Conservation (phyloP, 2,797 vertebrate genomes). For the Liasis olivaceus region DNA sequence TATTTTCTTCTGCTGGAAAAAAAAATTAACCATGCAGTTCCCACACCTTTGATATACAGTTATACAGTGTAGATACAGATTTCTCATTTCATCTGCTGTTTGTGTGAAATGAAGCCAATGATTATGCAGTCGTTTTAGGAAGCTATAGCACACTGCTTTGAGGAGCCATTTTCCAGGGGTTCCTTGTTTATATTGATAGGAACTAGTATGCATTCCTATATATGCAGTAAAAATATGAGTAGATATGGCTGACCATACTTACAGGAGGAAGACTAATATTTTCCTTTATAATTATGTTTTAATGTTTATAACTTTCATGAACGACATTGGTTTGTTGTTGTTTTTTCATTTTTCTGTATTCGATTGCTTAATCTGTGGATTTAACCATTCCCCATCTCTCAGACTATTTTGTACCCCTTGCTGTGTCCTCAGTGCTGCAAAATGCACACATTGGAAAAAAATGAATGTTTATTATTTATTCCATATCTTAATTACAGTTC, state of each 20-base stretch:
- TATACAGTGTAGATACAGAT: neutral
- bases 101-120: neutral
- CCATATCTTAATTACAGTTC: constrained; percentile 34
- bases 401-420: neutral
- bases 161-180: neutral
- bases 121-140: neutral
- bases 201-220: neutral
- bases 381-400: neutral
- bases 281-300: neutral
- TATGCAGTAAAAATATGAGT: neutral
- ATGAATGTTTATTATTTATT: neutral
- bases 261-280: neutral
- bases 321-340: neutral
- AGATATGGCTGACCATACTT: neutral
- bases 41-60: neutral
- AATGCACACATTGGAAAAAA: neutral
- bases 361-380: neutral
- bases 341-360: neutral
- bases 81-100: neutral
- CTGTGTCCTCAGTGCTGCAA: neutral
- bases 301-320: neutral
- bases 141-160: neutral
- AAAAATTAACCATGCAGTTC: neutral
- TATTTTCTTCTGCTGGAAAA: neutral
- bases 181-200: neutral